Conservation (phyloP, 2,797 vertebrate species). For the Hapalemur alaotrensis region DNA sequence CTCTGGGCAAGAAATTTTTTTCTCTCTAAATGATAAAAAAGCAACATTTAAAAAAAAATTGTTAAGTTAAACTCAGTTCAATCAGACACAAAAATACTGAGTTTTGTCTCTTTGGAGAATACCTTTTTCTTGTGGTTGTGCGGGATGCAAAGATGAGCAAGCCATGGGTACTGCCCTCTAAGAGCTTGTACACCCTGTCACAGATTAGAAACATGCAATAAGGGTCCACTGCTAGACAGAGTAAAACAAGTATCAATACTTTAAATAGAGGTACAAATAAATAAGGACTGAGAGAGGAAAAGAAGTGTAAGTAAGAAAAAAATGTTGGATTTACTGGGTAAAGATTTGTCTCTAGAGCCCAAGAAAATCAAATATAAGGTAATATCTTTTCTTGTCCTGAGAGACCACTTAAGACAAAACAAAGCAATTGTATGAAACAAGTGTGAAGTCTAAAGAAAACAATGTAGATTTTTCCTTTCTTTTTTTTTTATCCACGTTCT, state of each 20-base stretch:
- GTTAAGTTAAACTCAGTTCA: background rate
- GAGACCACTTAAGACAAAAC: background rate
- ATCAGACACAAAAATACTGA: background rate
- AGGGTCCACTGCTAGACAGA: background rate
- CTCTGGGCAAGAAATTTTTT: background rate
- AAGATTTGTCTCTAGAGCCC: background rate
- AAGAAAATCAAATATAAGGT: background rate
- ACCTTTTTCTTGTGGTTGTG: background rate
- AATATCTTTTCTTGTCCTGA: background rate
- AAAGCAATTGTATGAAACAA: background rate
- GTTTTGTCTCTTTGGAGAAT: background rate
- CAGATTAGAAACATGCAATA: background rate
- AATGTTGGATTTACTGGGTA: background rate
- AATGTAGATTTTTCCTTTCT: background rate
- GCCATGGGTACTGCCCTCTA: background rate
- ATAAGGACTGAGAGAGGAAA: background rate
- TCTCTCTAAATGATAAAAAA: background rate
- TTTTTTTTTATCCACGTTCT: background rate
- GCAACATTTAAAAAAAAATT: background rate
- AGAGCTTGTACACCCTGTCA: background rate
- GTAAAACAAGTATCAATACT: background rate
- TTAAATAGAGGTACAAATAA: background rate
- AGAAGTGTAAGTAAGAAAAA: background rate
- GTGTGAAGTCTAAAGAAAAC: background rate
- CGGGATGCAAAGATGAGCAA: background rate